phyloP scores from a whole-genome alignment of 2,797 vertebrate species.

The Catharus ustulatus region DNA sequence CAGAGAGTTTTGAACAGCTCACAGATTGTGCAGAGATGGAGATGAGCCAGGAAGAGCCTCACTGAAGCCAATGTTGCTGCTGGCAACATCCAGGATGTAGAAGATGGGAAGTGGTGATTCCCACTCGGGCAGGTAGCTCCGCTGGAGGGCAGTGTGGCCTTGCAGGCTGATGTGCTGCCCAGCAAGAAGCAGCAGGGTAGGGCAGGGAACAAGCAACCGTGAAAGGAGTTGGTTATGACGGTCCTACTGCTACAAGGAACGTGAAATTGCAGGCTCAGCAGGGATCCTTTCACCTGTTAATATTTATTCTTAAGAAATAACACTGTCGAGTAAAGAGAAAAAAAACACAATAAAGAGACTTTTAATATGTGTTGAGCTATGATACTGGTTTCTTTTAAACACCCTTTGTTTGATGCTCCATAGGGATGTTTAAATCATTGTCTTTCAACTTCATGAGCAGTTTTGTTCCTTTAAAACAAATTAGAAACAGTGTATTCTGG shows the following conservation, averaged over 20 bases:
- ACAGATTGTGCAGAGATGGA: not conserved
- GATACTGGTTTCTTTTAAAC: conserved; percentile 36
- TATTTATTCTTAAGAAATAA: conserved; percentile 34
- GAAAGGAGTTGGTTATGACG: not conserved
- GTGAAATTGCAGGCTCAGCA: not conserved
- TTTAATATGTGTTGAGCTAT: conserved; percentile 34
- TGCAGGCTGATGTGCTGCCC: rapidly evolving
- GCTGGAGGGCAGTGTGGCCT: not conserved
- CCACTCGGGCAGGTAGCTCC: not conserved
- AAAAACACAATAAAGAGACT: conserved; percentile 32
- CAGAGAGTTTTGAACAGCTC: not conserved
- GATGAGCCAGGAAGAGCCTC: not conserved
- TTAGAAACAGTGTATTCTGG: not conserved
- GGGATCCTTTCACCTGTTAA: conserved; percentile 5
- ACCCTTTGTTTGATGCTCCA: not conserved
- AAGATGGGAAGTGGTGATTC: not conserved
- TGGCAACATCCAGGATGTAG: not conserved
- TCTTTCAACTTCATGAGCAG: not conserved
- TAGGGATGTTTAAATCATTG: not conserved
- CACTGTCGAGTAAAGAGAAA: conserved; percentile 1
- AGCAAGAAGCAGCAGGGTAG: not conserved
- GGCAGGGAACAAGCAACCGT: not conserved
- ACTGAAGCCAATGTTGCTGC: not conserved
- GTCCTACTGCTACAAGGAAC: not conserved
- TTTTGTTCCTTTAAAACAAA: not conserved